These are phyloP conservation scores for Apodemus agrarius DNA, from an alignment of 2,797 vertebrate species.

Conservation along the genomic window DNA sequence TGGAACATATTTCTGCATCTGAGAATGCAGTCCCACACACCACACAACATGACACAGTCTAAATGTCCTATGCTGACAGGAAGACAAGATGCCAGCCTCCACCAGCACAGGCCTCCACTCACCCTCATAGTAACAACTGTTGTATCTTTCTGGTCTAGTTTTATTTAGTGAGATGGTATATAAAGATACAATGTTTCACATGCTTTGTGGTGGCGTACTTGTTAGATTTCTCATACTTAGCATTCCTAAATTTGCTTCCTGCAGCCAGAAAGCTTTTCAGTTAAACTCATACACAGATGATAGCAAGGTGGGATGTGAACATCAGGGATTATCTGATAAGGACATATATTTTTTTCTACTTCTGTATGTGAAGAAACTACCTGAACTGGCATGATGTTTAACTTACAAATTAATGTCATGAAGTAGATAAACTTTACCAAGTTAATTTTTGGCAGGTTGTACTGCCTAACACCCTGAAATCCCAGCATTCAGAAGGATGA, in stretches of 20 bases:
- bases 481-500: not conserved
- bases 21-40: conserved; percentile 86
- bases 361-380: not conserved
- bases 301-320: not conserved
- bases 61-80: conserved; percentile 50
- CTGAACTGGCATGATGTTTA: not conserved
- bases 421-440: not conserved
- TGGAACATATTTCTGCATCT: conserved; percentile 87
- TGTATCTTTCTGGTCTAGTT: conserved; percentile 27
- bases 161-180: not conserved
- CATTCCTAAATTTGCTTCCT: conserved; percentile 25
- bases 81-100: conserved; percentile 34
- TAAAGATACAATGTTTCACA: not conserved
- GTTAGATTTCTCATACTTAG: not conserved
- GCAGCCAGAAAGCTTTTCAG: not conserved
- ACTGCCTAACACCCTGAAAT: not conserved
- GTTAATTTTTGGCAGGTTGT: not conserved
- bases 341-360: not conserved
- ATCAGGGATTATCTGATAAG: not conserved
- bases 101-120: not conserved
- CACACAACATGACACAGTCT: conserved; percentile 84
- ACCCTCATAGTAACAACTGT: not conserved
- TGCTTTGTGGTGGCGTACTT: not conserved
- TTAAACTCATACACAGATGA: not conserved
- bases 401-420: not conserved